These are phyloP conservation scores for Epirrhoe tristata DNA, from an alignment of 2,888 invertebrate genomes.

Conservation along the genomic window DNA sequence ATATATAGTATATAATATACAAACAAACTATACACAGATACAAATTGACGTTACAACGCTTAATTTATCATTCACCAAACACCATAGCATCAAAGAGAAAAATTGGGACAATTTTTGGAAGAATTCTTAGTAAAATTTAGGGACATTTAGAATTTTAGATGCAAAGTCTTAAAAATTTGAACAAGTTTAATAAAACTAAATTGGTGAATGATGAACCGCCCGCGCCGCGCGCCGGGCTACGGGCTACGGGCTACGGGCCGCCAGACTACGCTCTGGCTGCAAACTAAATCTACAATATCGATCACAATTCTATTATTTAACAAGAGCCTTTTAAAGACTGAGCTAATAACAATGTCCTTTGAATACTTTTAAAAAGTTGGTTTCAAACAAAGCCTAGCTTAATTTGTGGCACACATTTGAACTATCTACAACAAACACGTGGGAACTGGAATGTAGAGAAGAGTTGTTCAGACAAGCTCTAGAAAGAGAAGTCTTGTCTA, in stretches of 20 bases:
- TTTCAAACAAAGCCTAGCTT: constrained; percentile 5
- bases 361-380: constrained; percentile 6
- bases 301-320: constrained; percentile 24
- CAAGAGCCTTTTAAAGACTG: constrained; percentile 22
- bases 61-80: constrained; percentile 15
- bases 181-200: background rate
- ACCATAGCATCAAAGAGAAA: background rate
- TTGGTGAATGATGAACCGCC: constrained; percentile 21
- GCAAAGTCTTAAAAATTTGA: no score
- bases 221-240: no score
- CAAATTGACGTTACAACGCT: constrained; percentile 1
- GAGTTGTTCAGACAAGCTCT: background rate
- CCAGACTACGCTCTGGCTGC: constrained; percentile 23
- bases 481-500: constrained; percentile 2
- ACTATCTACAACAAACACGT: constrained; percentile 19
- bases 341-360: constrained; percentile 11
- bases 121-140: background rate
- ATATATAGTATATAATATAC: constrained; percentile 8
- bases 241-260: no score
- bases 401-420: constrained; percentile 19
- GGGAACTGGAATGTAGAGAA: constrained; percentile 23
- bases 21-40: constrained; percentile 14
- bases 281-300: constrained; percentile 35
- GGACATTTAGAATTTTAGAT: no score
- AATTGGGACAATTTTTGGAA: background rate